Base-by-base conservation (phyloP, 2,888 invertebrate species). In the Carterocephalus palaemon region DNA sequence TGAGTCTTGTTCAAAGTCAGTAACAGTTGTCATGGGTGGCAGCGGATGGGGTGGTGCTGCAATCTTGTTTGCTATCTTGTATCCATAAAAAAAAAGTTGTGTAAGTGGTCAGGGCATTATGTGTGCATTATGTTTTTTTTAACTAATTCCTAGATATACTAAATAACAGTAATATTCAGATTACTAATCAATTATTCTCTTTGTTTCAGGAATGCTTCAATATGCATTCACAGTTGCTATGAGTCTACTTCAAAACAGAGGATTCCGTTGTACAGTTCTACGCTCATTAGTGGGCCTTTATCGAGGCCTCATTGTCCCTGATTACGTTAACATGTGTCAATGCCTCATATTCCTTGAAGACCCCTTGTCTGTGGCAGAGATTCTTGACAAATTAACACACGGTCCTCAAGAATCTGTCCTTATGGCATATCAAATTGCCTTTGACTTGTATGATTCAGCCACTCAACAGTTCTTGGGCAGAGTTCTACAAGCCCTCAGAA, bases 371-470 rank as follows among this genome's bases (percentile, higher is more conserved):
- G 97, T 98, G 0, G 97, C 98, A 8, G 94, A 96, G 76, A 93
- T 98, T 49, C 88, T 99, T 4, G 97, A 97, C 66, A 95, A 94
- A 77, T 86, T 99, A 0, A 93, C 95, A 13, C 91, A 93, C 70
- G 95, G 94, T 2, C 86, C 89, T 0, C 86, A 90, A 79, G 93
- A 95, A 52, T 92, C 92, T 53, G 93, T 94, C 47, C 85, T 99
- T 24, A 98, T 99, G 96, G 98, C 98, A 0, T 99, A 97, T 81
- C 99, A 99, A 86, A 98, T 99, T 62, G 98, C 93, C 0, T 99
- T 99, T 84, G 99, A 99, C 88, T 89, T 99, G 59, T 99, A 99
- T 71, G 99, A 99, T 76, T 98, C 97, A 26, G 99, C 99, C 0
- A 98, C 98, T 1, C 99, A 99, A 79, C 97, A 99, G 73, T 98